A percentile compares a stretch with the other conserved stretches of the same genome.
Evolutionary conservation across 2,797 vertebrate species (phyloP).

Genomic region (Melanotaenia trifasciata): DNA sequence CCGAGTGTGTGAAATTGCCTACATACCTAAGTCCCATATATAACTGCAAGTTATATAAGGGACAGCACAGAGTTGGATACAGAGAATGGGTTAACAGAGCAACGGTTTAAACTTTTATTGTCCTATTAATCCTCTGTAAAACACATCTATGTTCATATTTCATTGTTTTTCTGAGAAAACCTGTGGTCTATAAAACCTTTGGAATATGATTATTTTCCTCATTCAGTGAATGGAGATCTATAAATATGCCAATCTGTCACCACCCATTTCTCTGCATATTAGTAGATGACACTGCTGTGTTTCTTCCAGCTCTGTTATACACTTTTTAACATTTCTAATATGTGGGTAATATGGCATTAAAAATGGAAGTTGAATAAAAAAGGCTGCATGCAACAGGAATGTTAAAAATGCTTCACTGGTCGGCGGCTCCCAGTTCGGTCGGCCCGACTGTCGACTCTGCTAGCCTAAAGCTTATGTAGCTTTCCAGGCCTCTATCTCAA

Average conservation of each 20-base stretch:
- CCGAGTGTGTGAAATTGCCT: conserved; percentile 12
- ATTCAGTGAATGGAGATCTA: neutral
- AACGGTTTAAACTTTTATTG: conserved; percentile 1
- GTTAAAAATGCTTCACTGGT: neutral
- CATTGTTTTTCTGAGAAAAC: neutral
- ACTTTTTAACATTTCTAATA: neutral
- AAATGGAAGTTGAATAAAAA: neutral
- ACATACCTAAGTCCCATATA: conserved; percentile 7
- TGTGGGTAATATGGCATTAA: neutral
- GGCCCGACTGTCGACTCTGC: too few relatives aligned
- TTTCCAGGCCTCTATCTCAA: neutral
- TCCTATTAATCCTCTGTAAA: too few relatives aligned
- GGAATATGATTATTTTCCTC: neutral
- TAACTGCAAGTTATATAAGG: conserved; percentile 27
- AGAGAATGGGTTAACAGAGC: conserved; percentile 8
- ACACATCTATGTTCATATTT: neutral
- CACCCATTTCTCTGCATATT: neutral
- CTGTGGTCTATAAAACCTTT: neutral
- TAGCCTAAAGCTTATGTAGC: neutral
- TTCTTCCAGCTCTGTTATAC: neutral
- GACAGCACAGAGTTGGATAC: neutral
- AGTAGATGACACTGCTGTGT: neutral
- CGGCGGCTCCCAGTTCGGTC: neutral
- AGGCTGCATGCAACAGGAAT: neutral
- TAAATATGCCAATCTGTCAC: neutral